Evolutionary conservation across 2,888 invertebrate genomes (phyloP).

Genomic region (Sarcophaga carnaria): DNA sequence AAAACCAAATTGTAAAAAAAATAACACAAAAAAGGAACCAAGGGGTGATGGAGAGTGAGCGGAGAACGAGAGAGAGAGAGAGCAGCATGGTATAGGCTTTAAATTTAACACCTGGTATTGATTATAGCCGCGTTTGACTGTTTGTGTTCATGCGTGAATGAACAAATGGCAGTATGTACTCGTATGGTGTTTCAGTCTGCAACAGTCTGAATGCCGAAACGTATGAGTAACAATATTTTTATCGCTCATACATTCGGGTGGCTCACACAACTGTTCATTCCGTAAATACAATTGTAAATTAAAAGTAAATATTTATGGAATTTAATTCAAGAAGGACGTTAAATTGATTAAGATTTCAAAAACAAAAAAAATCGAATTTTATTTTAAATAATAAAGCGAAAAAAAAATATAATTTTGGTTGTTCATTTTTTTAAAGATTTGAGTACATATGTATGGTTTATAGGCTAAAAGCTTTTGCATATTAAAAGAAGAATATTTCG

Average conservation of each 20-base stretch:
- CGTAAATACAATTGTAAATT: background rate
- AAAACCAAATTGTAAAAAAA: background rate
- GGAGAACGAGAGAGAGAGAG: background rate
- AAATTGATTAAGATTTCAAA: too few relatives aligned
- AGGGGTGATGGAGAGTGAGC: background rate
- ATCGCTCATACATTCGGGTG: background rate
- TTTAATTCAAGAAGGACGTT: background rate
- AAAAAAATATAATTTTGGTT: too few relatives aligned
- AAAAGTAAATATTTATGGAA: background rate
- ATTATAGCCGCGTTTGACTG: conserved; percentile 1
- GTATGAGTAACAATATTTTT: conserved; percentile 10
- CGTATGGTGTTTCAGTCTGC: background rate
- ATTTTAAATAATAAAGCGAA: too few relatives aligned
- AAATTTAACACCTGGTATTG: conserved; percentile 35
- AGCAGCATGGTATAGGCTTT: background rate
- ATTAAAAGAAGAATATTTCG: too few relatives aligned
- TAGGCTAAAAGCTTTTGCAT: too few relatives aligned
- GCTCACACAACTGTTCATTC: background rate
- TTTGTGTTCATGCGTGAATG: background rate
- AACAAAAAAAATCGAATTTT: too few relatives aligned
- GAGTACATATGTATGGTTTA: too few relatives aligned
- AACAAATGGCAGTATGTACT: too few relatives aligned
- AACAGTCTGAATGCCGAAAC: background rate
- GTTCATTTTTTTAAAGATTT: too few relatives aligned
- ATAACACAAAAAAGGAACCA: conserved; percentile 15